Evolutionary conservation across 2,113 vertebrate genomes (phyloP), one percentile per base, ranked within the genome.

Genomic region (Zosterops borbonicus): DNA sequence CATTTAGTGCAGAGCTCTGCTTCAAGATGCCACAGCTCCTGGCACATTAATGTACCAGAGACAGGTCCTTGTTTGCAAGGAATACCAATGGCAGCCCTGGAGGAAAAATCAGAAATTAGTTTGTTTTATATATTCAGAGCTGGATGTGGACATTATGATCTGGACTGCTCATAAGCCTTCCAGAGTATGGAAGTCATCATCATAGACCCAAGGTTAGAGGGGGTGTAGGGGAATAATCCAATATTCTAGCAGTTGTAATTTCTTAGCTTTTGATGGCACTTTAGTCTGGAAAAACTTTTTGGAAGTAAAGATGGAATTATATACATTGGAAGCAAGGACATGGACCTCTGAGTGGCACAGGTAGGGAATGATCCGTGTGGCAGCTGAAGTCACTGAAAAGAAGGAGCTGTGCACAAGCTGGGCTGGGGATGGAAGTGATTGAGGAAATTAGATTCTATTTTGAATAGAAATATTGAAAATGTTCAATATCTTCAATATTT

Each of bases 321-420:
- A 9, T 23, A 15, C 42, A 9, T 14, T 53, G 18, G 20, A 82
- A 67, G 33, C 5, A 19, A 63, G 11, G 10, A 8, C 31, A 9
- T 0, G 0, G n/a, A 10, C 6, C 65, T 23, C 29, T 60, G 35
- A 21, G 5, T 10, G 35, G 16, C 31, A 52, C 3, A 9, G 14
- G 18, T 17, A 59, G 60, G 23, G 33, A 64, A 29, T 37, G 13
- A 10, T 55, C 24, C 15, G 13, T 1, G 8, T 62, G 31, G 28
- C 37, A 76, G 0, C 4, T 49, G 23, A 47, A 31, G 55, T 29
- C 33, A 5, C 14, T 22, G 28, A 56, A 64, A 56, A 47, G 22
- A 22, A 44, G 20, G 35, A 11, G 9, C 17, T 1, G 3, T 29
- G n/a, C 15, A 35, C 18, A 52, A 35, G 7, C 0, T 81, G 41